Conservation (phyloP, 2,888 invertebrate species). For the Lepidochitona cinerea region DNA sequence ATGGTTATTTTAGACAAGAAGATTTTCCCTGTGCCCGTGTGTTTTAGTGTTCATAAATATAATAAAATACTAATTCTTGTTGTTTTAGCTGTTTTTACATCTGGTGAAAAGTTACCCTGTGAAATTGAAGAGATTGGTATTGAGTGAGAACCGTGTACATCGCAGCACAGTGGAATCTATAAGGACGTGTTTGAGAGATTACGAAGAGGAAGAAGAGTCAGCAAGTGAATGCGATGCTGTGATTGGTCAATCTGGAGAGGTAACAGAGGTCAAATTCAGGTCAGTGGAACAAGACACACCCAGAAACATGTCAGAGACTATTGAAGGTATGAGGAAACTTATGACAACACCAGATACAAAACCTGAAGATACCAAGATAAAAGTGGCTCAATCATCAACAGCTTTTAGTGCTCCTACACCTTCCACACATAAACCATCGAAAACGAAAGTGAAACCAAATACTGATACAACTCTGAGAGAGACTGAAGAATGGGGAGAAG, state of each 20-base stretch:
- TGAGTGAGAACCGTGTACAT: constrained; percentile 52
- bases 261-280: not conserved
- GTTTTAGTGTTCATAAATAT: too few relatives aligned
- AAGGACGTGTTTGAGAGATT: constrained; percentile 8
- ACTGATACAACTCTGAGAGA: not conserved
- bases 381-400: not conserved
- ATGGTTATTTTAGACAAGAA: too few relatives aligned
- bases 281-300: not conserved
- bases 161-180: constrained; percentile 44
- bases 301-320: not conserved
- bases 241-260: not conserved
- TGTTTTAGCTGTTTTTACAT: constrained; percentile 53
- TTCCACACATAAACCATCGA: not conserved
- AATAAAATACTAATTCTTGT: too few relatives aligned
- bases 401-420: not conserved
- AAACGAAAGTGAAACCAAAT: not conserved
- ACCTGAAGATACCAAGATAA: not conserved
- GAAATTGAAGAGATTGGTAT: constrained; percentile 43
- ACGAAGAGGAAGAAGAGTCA: not conserved
- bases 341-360: not conserved
- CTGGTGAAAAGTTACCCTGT: constrained; percentile 54
- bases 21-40: too few relatives aligned
- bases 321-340: not conserved
- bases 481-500: not conserved
- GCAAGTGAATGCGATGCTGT: not conserved